Evolutionary conservation across 2,797 vertebrate species (phyloP), one percentile per base, ranked within the genome.

Genomic region (Lacerta agilis): DNA sequence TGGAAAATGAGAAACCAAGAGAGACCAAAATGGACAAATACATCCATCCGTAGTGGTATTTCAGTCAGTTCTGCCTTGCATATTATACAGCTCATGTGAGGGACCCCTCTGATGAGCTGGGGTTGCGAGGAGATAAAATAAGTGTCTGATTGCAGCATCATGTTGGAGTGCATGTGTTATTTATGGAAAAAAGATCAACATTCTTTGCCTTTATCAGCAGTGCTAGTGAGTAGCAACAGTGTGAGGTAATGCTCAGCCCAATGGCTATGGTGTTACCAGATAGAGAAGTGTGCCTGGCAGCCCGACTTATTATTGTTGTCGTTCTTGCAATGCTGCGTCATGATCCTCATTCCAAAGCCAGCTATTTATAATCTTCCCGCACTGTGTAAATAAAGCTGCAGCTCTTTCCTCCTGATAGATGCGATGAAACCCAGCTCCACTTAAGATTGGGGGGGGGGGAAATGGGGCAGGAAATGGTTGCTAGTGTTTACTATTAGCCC

Each of bases 331-430:
- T 87, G 81, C 75, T 91, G 86, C 79, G 90, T 82, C 73, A 0
- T 69, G 90, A 85, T 91, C 86, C 88, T 86, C 0, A 0, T 76
- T 83, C 90, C 89, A 83, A 88, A 36, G 83, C 11, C 71, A 86
- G 83, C 88, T 95, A 94, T 93, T 95, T 94, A 91, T 92, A 92
- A 89, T 89, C 84, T 3, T 80, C 90, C 86, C 43, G 72, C 89
- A 87, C 73, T 91, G 69, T 75, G 61, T 93, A 93, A 95, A 95
- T 88, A 95, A 90, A 90, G 82, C 83, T 85, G 18, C 72, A 87
- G 83, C 82, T 87, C 92, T 92, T 93, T 92, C 78, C 88, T 90
- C 90, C 90, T 86, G 89, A 93, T 91, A 88, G 92, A 87, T 41
- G 81, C 33, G 43, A 85, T 90, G 83, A 88, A 92, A 91, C 88